Evolutionary conservation across 2,113 vertebrate species (phyloP).

Genomic region (Macheiramphus alcinus): DNA sequence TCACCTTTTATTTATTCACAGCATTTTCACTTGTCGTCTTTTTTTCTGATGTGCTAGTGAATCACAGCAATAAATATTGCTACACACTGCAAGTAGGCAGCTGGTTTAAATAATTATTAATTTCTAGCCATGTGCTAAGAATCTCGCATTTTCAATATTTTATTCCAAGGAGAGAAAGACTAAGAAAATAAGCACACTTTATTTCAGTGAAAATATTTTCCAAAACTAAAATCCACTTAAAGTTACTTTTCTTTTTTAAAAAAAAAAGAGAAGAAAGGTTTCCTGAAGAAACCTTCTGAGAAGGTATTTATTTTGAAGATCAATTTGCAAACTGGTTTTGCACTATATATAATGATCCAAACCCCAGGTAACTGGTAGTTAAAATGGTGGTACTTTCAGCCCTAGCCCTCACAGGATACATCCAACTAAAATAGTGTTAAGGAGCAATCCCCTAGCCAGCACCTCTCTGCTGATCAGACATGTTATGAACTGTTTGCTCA

Average conservation of each 20-base stretch:
- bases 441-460: background rate
- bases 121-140: background rate
- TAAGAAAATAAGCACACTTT: background rate
- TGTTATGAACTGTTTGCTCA: background rate
- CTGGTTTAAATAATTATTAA: conserved; percentile 12
- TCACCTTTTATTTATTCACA: background rate
- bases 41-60: background rate
- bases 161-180: background rate
- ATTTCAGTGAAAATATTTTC: background rate
- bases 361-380: background rate
- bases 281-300: background rate
- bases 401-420: background rate
- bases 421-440: background rate
- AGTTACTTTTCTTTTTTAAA: background rate
- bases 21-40: background rate
- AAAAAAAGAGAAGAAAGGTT: background rate
- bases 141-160: background rate
- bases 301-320: background rate
- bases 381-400: background rate
- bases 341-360: background rate
- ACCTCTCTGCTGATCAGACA: background rate
- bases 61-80: background rate
- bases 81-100: background rate
- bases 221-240: background rate
- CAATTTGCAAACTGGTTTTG: background rate